phyloP scores from a whole-genome alignment of 1,140 invertebrate species.

The Sminthurides bifidus region DNA sequence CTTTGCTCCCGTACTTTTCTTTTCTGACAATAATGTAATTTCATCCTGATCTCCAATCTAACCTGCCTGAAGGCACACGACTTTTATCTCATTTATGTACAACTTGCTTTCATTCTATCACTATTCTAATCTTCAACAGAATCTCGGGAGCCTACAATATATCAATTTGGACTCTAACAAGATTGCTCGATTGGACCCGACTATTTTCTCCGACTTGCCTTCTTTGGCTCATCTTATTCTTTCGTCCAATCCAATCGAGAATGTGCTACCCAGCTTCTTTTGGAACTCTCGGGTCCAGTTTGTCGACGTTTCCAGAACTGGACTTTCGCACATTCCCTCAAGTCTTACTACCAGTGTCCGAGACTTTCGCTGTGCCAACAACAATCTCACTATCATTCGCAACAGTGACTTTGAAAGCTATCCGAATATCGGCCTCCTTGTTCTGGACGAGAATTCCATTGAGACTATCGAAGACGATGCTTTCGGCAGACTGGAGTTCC shows the following conservation, averaged over 20 bases:
- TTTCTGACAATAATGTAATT: no score
- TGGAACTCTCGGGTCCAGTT: slow-evolving; percentile 55
- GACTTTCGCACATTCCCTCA: slow-evolving; percentile 63
- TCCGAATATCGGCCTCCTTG: slow-evolving; percentile 63
- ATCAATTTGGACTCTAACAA: slow-evolving; percentile 68
- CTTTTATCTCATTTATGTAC: not conserved
- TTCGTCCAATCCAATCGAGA: slow-evolving; percentile 51
- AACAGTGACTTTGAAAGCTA: slow-evolving; percentile 82
- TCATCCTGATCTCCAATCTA: no score
- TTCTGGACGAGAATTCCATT: slow-evolving; percentile 67
- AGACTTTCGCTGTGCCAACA: slow-evolving; percentile 62
- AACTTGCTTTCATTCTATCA: not conserved
- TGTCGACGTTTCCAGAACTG: slow-evolving; percentile 68
- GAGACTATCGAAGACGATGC: slow-evolving; percentile 70
- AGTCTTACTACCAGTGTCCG: slow-evolving; percentile 70
- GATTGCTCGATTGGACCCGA: slow-evolving; percentile 53
- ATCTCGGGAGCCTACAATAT: slow-evolving; percentile 54
- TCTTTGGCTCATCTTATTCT: slow-evolving; percentile 63
- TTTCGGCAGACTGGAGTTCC: slow-evolving; percentile 62
- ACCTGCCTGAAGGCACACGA: no score
- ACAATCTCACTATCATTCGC: slow-evolving; percentile 56
- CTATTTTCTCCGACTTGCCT: slow-evolving; percentile 57
- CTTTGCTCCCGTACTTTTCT: no score
- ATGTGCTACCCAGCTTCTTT: slow-evolving; percentile 51
- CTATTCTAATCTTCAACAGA: slow-evolving; percentile 34